Percentiles rank a stretch among this genome's conserved stretches.
Evolutionary conservation across 1,140 invertebrate genomes (phyloP).

Genomic region (Calliphora vicina): DNA sequence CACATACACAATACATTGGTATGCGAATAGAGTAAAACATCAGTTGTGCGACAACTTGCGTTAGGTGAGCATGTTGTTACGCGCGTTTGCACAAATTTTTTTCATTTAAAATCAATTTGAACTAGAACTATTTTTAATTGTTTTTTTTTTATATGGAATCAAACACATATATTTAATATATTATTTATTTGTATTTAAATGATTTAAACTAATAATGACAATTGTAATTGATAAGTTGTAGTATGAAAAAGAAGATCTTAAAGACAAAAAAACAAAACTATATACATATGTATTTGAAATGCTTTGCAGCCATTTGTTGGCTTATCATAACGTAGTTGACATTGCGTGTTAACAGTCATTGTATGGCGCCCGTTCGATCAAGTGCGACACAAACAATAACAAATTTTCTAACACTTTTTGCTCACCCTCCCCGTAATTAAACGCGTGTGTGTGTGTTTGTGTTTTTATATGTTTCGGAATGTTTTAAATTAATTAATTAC

Average conservation of each 20-base stretch:
- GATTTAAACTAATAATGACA: conserved; percentile 3
- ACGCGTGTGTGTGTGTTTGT: neutral
- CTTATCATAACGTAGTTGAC: conserved; percentile 20
- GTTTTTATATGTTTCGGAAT: neutral
- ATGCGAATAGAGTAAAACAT: conserved; percentile 40
- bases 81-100: conserved; percentile 39
- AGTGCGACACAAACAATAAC: neutral
- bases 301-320: neutral
- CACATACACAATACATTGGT: conserved; percentile 19
- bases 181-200: conserved; percentile 17
- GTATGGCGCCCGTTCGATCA: conserved; percentile 29
- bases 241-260: neutral
- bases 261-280: neutral
- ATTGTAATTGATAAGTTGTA: neutral
- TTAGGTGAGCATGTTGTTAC: conserved; percentile 57
- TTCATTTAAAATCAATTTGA: neutral
- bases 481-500: neutral
- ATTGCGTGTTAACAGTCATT: conserved; percentile 33
- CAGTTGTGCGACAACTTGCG: conserved; percentile 61
- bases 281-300: neutral
- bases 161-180: neutral
- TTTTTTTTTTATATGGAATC: neutral
- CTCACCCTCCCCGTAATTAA: neutral
- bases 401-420: neutral
- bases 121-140: neutral